Evolutionary conservation across 2,888 invertebrate species (phyloP).

Genomic region (Automeris io): DNA sequence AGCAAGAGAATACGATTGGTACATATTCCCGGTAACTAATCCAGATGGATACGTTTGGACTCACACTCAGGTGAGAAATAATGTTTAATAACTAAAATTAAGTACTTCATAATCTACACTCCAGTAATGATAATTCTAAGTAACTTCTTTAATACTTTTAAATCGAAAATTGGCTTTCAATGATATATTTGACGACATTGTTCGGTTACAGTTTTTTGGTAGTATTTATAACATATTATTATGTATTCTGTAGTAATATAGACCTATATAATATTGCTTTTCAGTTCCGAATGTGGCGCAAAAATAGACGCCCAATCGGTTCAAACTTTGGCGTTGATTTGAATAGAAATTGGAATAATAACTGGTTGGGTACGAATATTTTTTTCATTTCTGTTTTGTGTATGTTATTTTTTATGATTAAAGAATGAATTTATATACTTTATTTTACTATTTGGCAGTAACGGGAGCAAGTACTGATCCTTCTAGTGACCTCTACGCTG

Average conservation of each 20-base stretch:
- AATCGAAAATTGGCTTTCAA: no score
- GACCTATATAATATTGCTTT: background rate
- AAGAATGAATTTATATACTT: no score
- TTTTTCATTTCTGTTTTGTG: background rate
- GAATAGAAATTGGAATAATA: constrained; percentile 68
- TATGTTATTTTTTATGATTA: background rate
- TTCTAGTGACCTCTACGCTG: constrained; percentile 68
- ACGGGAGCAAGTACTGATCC: constrained; percentile 49
- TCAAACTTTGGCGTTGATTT: constrained; percentile 81
- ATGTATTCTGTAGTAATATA: background rate
- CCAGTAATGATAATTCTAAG: no score
- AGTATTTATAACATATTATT: background rate
- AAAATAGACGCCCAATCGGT: constrained; percentile 61
- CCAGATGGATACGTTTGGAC: constrained; percentile 85
- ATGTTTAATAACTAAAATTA: background rate
- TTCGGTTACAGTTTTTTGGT: background rate
- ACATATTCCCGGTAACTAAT: constrained; percentile 84
- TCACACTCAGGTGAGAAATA: constrained; percentile 73
- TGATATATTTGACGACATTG: no score
- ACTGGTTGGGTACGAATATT: constrained; percentile 73
- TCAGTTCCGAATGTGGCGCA: constrained; percentile 84
- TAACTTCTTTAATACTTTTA: no score
- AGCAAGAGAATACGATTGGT: constrained; percentile 83
- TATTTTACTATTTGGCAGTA: constrained; percentile 25
- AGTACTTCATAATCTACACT: no score